Percentiles rank a stretch among this genome's conserved stretches.
Evolutionary conservation across 2,888 invertebrate genomes (phyloP).

Genomic region (Tenthredo mesomela): DNA sequence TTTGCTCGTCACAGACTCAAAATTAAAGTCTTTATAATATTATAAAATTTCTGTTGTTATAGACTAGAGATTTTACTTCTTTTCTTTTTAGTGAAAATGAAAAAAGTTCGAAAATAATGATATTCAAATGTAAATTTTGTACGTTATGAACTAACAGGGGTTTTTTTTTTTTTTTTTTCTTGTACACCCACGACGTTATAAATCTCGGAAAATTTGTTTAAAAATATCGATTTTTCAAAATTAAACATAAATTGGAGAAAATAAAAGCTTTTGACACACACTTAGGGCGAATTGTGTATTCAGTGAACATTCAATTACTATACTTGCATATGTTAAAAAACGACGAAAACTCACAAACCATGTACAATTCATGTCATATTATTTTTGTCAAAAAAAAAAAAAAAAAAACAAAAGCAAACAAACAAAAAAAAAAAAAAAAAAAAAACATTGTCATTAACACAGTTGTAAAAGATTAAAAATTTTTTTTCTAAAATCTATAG

Average conservation of each 20-base stretch:
- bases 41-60: not conserved
- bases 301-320: not conserved
- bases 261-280: not conserved
- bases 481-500: constrained; percentile 65
- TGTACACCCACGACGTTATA: not conserved
- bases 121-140: not conserved
- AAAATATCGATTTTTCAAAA: not conserved
- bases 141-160: not conserved
- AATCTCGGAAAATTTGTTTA: not conserved
- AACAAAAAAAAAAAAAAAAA: no score
- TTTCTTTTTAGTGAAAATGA: not conserved
- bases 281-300: not conserved
- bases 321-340: constrained; percentile 15
- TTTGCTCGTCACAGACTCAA: not conserved
- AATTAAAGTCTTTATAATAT: not conserved
- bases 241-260: not conserved
- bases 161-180: no score
- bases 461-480: constrained; percentile 50
- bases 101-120: not conserved
- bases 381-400: not conserved
- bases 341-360: not conserved
- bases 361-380: constrained; percentile 33
- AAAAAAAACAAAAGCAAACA: no score
- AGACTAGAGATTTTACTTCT: not conserved
- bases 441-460: not conserved